These are phyloP conservation scores for Netelia melanura DNA, from an alignment of 2,888 invertebrate genomes.

Conservation along the genomic window DNA sequence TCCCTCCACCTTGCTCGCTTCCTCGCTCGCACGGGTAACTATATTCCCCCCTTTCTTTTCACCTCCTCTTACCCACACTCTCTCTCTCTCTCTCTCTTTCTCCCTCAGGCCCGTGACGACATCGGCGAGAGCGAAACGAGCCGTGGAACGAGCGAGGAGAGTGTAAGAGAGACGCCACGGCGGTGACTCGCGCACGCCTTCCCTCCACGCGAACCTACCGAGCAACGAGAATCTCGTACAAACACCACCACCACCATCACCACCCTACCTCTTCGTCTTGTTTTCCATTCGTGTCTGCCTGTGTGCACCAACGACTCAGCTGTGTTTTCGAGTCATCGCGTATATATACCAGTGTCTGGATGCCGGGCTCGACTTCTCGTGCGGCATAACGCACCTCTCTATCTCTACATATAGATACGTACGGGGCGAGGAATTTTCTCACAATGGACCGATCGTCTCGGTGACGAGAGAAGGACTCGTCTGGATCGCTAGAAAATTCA, in stretches of 20 bases:
- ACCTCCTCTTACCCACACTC: slow-evolving; percentile 62
- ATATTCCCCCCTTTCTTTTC: slow-evolving; percentile 47
- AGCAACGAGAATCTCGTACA: slow-evolving; percentile 5
- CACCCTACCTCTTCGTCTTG: slow-evolving; percentile 26
- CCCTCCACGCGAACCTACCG: slow-evolving; percentile 18
- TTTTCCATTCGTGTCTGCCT: not conserved
- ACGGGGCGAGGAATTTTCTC: slow-evolving; percentile 79
- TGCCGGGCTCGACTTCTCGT: slow-evolving; percentile 17
- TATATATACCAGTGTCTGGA: slow-evolving; percentile 26
- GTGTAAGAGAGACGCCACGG: slow-evolving; percentile 38
- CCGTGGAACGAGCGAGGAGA: slow-evolving; percentile 45
- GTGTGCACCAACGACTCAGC: slow-evolving; percentile 49
- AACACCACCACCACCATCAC: slow-evolving; percentile 27
- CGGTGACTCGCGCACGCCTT: slow-evolving; percentile 41
- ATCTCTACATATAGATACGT: slow-evolving; percentile 70
- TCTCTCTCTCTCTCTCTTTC: not conserved
- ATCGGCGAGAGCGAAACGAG: slow-evolving; percentile 68
- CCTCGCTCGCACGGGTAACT: slow-evolving; percentile 23
- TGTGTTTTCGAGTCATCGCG: slow-evolving; percentile 42
- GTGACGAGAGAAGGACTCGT: slow-evolving; percentile 71
- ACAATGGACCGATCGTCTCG: slow-evolving; percentile 80
- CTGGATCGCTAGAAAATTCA: slow-evolving; percentile 60
- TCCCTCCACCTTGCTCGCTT: slow-evolving; percentile 49
- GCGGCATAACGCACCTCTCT: slow-evolving; percentile 17
- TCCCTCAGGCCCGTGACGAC: slow-evolving; percentile 55